A percentile compares a stretch with the other conserved stretches of the same genome.
These are phyloP conservation scores for Acipenser oxyrinchus DNA, from an alignment of 2,797 vertebrate genomes.

Conservation along the genomic window DNA sequence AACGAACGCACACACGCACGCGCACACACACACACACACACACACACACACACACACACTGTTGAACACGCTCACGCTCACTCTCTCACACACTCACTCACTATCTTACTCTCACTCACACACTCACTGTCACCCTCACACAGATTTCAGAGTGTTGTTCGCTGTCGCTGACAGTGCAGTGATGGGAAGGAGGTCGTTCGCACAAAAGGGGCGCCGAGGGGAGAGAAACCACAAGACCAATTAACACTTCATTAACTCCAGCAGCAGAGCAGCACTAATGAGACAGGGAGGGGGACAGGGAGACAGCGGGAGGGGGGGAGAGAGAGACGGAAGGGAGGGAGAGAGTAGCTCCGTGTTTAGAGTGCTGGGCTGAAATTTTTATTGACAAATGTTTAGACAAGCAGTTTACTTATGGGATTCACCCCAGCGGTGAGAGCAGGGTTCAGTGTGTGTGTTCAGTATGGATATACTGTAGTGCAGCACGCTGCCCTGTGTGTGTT, in stretches of 20 bases:
- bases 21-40: neutral
- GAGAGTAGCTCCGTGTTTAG: too few species aligned
- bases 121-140: neutral
- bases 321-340: neutral
- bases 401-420: too few species aligned
- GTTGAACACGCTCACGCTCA: neutral
- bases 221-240: conserved; percentile 12
- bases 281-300: neutral
- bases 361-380: too few species aligned
- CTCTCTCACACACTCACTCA: neutral
- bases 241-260: conserved; percentile 4
- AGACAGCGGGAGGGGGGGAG: conserved; percentile 11
- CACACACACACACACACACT: neutral
- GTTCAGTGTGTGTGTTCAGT: too few species aligned
- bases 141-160: too few species aligned
- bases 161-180: too few species aligned
- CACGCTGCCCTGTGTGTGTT: too few species aligned
- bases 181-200: neutral
- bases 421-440: too few species aligned
- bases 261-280: conserved; percentile 24
- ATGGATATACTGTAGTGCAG: too few species aligned
- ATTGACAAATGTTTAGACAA: too few species aligned
- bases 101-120: conserved; percentile 7
- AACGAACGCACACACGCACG: too few species aligned
- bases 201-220: conserved; percentile 20